These are phyloP conservation scores for Aricia agestis DNA, from an alignment of 1,140 invertebrate species.

Conservation along the genomic window DNA sequence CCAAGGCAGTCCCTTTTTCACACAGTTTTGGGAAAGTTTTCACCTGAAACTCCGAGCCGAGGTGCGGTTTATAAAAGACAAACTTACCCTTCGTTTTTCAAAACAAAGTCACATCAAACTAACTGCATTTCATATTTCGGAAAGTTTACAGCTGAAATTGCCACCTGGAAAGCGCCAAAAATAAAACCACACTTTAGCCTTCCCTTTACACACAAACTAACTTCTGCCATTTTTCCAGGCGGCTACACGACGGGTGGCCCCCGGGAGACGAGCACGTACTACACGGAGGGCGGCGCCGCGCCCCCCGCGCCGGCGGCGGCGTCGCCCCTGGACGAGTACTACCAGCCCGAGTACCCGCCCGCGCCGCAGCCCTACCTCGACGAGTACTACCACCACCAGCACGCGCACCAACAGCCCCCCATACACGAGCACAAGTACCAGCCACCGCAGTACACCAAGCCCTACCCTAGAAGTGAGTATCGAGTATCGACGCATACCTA, in stretches of 20 bases:
- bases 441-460: constrained; percentile 80
- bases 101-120: no score
- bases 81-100: no score
- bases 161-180: no score
- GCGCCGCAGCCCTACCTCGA: constrained; percentile 58
- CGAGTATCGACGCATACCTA: not conserved
- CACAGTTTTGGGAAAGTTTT: no score
- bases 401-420: constrained; percentile 77
- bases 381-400: constrained; percentile 67
- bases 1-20: no score
- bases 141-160: no score
- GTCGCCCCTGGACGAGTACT: constrained; percentile 68
- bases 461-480: constrained; percentile 80
- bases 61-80: no score
- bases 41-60: no score
- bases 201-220: no score
- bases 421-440: constrained; percentile 83
- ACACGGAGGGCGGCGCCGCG: constrained; percentile 51
- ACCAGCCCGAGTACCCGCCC: constrained; percentile 63
- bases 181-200: no score
- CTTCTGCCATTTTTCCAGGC: constrained; percentile 44
- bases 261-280: constrained; percentile 62
- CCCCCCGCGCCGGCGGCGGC: constrained; percentile 46
- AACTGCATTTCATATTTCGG: no score
- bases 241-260: constrained; percentile 72